Conservation (phyloP, 2,888 invertebrate genomes). For the Oasisia sp. region DNA sequence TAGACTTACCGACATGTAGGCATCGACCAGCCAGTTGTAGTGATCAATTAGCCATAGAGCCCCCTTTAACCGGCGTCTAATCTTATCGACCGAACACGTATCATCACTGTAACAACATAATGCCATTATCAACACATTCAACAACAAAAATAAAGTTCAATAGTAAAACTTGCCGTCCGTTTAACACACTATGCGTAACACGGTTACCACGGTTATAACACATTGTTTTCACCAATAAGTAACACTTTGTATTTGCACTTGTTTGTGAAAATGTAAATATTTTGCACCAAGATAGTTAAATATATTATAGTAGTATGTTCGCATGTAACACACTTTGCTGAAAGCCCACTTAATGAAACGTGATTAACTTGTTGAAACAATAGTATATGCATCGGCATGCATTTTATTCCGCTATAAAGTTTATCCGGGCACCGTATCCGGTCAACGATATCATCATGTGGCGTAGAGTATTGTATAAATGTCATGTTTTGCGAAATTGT, state of each 20-base stretch:
- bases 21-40: conserved; percentile 31
- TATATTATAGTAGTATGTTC: background rate
- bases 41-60: conserved; percentile 19
- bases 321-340: background rate
- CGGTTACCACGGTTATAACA: background rate
- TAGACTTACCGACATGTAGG: conserved; percentile 32
- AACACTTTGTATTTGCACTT: background rate
- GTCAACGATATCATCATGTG: conserved; percentile 8
- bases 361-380: background rate
- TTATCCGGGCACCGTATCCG: background rate
- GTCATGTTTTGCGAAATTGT: conserved; percentile 8
- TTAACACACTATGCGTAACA: background rate
- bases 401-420: background rate
- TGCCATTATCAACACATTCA: background rate
- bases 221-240: background rate
- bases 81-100: background rate
- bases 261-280: background rate
- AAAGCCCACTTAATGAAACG: background rate
- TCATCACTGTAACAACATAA: conserved; percentile 10
- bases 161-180: background rate
- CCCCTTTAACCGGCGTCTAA: background rate
- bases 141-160: background rate
- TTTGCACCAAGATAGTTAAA: background rate
- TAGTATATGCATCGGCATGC: background rate
- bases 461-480: conserved; percentile 20